Percentiles rank a stretch among this genome's conserved stretches.
phyloP scores from a whole-genome alignment of 92 coral and sea anemone species.

The Paramuricea clavata region DNA sequence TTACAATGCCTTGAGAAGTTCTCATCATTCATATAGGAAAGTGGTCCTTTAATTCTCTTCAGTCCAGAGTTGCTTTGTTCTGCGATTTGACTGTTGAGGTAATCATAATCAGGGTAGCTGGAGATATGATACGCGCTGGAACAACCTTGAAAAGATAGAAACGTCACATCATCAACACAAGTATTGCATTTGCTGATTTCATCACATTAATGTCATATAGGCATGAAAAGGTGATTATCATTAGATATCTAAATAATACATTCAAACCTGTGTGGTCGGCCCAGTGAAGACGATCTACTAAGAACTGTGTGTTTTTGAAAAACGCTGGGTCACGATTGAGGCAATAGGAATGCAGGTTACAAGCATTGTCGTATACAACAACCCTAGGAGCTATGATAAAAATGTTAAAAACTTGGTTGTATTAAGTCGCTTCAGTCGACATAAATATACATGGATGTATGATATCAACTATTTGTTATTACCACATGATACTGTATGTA shows the following conservation, averaged over 20 bases:
- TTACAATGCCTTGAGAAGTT: slow-evolving; percentile 27
- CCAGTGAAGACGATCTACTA: slow-evolving; percentile 73
- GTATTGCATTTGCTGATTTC: no score
- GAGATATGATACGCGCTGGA: slow-evolving; percentile 57
- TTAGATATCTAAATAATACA: not conserved
- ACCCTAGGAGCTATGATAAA: slow-evolving; percentile 45
- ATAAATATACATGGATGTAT: no score
- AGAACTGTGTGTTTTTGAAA: slow-evolving; percentile 58
- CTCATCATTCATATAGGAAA: slow-evolving; percentile 35
- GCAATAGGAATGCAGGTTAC: slow-evolving; percentile 67
- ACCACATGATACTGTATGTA: no score
- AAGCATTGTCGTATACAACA: slow-evolving; percentile 73
- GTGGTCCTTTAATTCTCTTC: slow-evolving; percentile 7
- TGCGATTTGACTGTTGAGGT: slow-evolving; percentile 36
- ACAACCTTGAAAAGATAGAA: slow-evolving; percentile 29
- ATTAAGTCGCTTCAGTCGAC: no score
- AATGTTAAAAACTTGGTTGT: no score
- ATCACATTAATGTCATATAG: no score
- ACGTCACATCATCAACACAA: no score
- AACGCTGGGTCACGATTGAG: slow-evolving; percentile 72
- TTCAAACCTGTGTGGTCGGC: slow-evolving; percentile 59
- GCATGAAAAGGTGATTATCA: no score
- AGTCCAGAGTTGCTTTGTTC: slow-evolving; percentile 35
- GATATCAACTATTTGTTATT: no score
- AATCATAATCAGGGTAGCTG: slow-evolving; percentile 37